Conservation (phyloP, 2,797 vertebrate genomes). For the Poeciliopsis turneri region DNA sequence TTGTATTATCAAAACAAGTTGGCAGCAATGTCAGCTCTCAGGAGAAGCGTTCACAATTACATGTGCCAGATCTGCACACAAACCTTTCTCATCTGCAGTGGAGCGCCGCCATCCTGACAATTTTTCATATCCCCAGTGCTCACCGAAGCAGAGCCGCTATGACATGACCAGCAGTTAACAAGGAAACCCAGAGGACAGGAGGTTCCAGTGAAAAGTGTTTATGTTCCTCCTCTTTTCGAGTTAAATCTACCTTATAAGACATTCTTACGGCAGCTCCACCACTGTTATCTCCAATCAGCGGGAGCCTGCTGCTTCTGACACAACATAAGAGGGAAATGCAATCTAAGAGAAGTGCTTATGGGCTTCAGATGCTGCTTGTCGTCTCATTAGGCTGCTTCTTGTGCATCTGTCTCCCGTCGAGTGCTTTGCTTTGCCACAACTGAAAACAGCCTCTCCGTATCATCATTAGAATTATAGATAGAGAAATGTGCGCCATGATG, state of each 20-base stretch:
- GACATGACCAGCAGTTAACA: constrained; percentile 5
- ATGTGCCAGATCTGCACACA: background rate
- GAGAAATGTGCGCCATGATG: background rate
- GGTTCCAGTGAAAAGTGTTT: constrained; percentile 21
- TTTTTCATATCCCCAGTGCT: constrained; percentile 4
- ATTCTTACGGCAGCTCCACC: constrained; percentile 31
- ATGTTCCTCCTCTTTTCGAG: constrained; percentile 26
- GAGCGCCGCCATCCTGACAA: background rate
- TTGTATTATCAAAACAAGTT: constrained; percentile 32
- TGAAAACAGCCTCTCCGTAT: constrained; percentile 21
- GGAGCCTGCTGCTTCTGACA: constrained; percentile 30
- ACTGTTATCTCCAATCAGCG: constrained; percentile 48
- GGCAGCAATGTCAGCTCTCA: constrained; percentile 1
- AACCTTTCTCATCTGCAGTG: background rate
- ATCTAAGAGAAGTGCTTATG: constrained; percentile 16
- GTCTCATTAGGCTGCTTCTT: constrained; percentile 55
- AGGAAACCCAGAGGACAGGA: constrained; percentile 4
- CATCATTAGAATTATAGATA: constrained; percentile 15
- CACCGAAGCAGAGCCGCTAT: background rate
- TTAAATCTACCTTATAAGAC: constrained; percentile 28
- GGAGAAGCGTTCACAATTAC: constrained; percentile 3
- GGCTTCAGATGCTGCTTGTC: constrained; percentile 48
- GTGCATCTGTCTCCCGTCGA: constrained; percentile 21
- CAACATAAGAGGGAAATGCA: constrained; percentile 31
- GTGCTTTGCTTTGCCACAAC: constrained; percentile 23